A percentile compares a stretch with the other conserved stretches of the same genome.
These are phyloP conservation scores for Mus musculus DNA, from an alignment of 2,113 vertebrate species.

Conservation along the genomic window GRCm39 chr12:7543001-7543500, in stretches of 20 bases:
- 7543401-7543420: no score
- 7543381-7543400: not conserved
- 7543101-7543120: not conserved
- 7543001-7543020: not conserved
- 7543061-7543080: not conserved
- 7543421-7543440: not conserved
- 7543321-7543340: not conserved
- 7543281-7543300: not conserved
- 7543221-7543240: no score
- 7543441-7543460: not conserved
- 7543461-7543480: not conserved
- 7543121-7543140: not conserved
- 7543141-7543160: not conserved
- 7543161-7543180: not conserved
- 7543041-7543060: not conserved
- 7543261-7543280: fast-evolving
- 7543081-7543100: not conserved
- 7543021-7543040: not conserved
- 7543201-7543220: not conserved
- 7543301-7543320: no score
- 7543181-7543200: not conserved
- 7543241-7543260: not conserved
- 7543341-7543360: not conserved
- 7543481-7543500: not conserved
- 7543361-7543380: not conserved